These are phyloP conservation scores for Bemisia tabaci DNA, from an alignment of 1,140 invertebrate species.

Conservation along the genomic window DNA sequence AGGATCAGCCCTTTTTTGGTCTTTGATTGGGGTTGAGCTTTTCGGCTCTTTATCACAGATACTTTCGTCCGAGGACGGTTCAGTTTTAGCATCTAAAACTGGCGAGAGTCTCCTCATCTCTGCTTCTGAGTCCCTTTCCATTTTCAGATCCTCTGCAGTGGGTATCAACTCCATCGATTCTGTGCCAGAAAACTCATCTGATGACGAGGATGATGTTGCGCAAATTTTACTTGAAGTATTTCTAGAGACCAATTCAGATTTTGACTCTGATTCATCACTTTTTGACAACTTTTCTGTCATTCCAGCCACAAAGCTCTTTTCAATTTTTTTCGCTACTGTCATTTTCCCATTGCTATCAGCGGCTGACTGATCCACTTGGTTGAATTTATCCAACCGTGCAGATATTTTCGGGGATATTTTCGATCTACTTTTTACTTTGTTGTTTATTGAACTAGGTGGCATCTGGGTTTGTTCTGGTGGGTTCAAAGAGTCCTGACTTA, in stretches of 20 bases:
- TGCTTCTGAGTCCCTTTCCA: not conserved
- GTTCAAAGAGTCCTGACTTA: not conserved
- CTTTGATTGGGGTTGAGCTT: not conserved
- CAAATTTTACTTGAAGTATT: not conserved
- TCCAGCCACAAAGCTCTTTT: not conserved
- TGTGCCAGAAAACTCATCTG: conserved; percentile 24
- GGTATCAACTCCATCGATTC: conserved; percentile 26
- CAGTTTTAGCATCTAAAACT: not conserved
- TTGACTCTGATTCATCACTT: not conserved
- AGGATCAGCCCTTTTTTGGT: not conserved
- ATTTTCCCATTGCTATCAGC: not conserved
- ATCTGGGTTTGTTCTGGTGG: not conserved
- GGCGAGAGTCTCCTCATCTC: not conserved
- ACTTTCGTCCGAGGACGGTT: not conserved
- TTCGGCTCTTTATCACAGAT: not conserved
- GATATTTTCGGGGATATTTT: not conserved
- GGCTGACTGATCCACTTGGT: not conserved
- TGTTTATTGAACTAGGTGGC: not conserved
- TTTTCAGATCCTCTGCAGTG: conserved; percentile 14
- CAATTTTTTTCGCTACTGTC: not conserved
- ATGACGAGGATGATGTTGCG: conserved; percentile 1
- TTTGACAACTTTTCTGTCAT: not conserved
- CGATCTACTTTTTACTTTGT: not conserved
- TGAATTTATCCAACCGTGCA: not conserved
- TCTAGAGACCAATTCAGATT: not conserved